These are phyloP conservation scores for Onthophagus taurus DNA, from an alignment of 1,140 invertebrate genomes.

Conservation along the genomic window DNA sequence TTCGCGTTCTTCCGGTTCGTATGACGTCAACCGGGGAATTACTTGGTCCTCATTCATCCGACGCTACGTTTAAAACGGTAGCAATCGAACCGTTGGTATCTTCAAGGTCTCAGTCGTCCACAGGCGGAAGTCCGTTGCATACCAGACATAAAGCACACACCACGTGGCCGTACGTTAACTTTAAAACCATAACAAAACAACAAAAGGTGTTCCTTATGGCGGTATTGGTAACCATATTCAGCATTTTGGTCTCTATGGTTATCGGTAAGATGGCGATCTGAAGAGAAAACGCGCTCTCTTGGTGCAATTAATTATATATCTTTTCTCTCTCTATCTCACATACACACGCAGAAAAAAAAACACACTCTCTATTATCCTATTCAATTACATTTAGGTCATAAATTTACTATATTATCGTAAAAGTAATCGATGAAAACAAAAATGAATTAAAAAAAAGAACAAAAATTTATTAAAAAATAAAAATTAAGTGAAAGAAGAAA, in stretches of 20 bases:
- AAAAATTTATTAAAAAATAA: too few species aligned
- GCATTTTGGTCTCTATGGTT: conserved; percentile 49
- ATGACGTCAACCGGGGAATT: conserved; percentile 47
- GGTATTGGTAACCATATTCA: conserved; percentile 49
- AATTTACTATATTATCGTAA: too few species aligned
- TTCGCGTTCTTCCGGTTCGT: conserved; percentile 64
- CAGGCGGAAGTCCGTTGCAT: conserved; percentile 22
- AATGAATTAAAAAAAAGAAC: too few species aligned
- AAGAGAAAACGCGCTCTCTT: conserved; percentile 15
- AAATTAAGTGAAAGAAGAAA: too few species aligned
- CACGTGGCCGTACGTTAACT: conserved; percentile 30
- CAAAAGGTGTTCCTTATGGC: conserved; percentile 56
- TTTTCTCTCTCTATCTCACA: conserved; percentile 14
- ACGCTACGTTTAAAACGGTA: conserved; percentile 45
- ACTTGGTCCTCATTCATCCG: conserved; percentile 54
- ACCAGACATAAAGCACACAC: conserved; percentile 20
- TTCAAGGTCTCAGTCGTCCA: conserved; percentile 21
- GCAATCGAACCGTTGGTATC: conserved; percentile 28
- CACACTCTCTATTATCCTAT: conserved; percentile 9
- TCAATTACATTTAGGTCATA: too few species aligned
- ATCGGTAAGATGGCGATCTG: conserved; percentile 21
- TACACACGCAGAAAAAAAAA: too few species aligned
- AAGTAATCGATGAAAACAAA: too few species aligned
- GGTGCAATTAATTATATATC: conserved; percentile 20
- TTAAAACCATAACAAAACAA: conserved; percentile 49